Base-by-base conservation (phyloP, 2,888 invertebrate species). In the Sarcophaga carnaria region DNA sequence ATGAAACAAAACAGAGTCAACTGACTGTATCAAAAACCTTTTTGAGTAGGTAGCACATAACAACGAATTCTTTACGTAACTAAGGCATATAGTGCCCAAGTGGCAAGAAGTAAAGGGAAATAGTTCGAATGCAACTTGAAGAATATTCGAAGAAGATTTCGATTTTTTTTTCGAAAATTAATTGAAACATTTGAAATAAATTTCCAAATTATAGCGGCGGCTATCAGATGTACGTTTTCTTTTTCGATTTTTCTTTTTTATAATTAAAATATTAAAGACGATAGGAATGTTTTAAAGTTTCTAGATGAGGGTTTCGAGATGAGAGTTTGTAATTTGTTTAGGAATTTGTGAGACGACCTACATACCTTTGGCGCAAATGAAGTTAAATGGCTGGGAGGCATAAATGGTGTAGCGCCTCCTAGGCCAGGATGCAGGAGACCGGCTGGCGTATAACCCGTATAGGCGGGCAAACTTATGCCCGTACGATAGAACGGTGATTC, bases 281-380 rank as follows among this genome's bases (percentile, higher is more conserved):
- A 37, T 37, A 37, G 37, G 8, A 37, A 37, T 37, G 37, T 2
- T 37, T 10, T 37, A 37, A 37, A 37, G 37, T 10, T 37, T 37
- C 10, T 2, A 10, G 10, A 27, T 37, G 37, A 10, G 8, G 8
- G 8, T 37, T 37, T 8, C 2, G 8, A 37, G 6, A 37, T 37
- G 37, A 10, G 2, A 37, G 37, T 37, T 37, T 10, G 37, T 10
- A 37, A 10, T 17, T 3, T 17, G 54, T 0, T 70, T 79, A 66
- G 11, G 54, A 27, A 47, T 37, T 37, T 37, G 10, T 37, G 37
- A 37, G 37, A 37, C 37, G 37, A 37, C 37, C 37, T 37, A 86
- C 92, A 93, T 94, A 98, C 98, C 97, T 98, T 98, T 91, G 97
- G 97, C 90, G 98, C 97, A 93, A 97, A 98, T 62, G 97, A 95